Evolutionary conservation across 1,140 invertebrate genomes (phyloP), one percentile per base, ranked within the genome.

Genomic region (Drosophila ficusphila): DNA sequence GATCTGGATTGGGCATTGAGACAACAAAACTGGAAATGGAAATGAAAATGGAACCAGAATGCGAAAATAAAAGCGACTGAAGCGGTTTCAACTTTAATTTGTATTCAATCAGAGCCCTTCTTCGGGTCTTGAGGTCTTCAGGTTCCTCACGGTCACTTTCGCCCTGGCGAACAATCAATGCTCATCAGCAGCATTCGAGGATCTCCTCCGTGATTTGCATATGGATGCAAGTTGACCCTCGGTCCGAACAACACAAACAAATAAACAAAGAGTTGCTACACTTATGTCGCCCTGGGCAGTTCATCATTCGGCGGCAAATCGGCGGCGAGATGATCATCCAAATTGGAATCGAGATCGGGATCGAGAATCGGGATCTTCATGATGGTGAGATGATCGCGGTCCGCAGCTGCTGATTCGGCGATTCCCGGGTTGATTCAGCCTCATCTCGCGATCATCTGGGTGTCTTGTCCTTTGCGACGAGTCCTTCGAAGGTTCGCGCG

Each of bases 1-100:
- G 18, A 42, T 19, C 19, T 34, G 12, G 19, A 49, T 19, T 25
- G 16, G 23, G 19, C 9, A 33, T n/a, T n/a, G 16, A 21, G 29
- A 38, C n/a, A 44, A 57, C 14, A 54, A 67, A 79, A 78, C 75
- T 71, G 69, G 70, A 85, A 74, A 46, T 46, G 34, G 44, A 72
- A 65, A 76, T 69, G 60, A 60, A 74, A 68, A 39, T 31, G 21
- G 61, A 76, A 56, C 51, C 54, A 41, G 42, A 60, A 52, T 19
- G 69, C 31, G 36, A 41, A 67, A 68, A 39, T 49, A 31, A 9
- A 34, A 33, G 33, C 14, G 12, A 60, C 29, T 27, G 23, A 31
- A 48, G 57, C 69, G 38, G 81, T 74, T 75, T 76, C 77, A 77
- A 78, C 69, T 67, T 81, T 81, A 88, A 85, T 85, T 81, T 53